A percentile compares a stretch with the other conserved stretches of the same genome.
Conservation (phyloP, 2,888 invertebrate species). For the Cerastis leucographa region DNA sequence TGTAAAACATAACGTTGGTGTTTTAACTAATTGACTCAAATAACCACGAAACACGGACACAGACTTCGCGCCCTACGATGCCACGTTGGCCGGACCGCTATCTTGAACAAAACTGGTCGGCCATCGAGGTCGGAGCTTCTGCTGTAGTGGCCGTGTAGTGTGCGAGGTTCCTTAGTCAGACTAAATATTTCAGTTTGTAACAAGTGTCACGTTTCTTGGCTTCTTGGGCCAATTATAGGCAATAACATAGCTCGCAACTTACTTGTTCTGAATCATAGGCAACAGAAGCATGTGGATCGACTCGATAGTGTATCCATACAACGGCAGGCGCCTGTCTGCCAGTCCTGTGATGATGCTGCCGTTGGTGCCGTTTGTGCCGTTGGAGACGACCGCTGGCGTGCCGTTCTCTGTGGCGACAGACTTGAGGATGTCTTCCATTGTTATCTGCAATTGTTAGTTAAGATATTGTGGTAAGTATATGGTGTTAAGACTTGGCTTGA, state of each 20-base stretch:
- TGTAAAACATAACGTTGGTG: too few species aligned
- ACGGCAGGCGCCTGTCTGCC: conserved; percentile 95
- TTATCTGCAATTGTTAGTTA: conserved; percentile 91
- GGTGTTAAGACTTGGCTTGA: background rate
- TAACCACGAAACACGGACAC: too few species aligned
- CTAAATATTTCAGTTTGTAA: too few species aligned
- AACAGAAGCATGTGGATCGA: conserved; percentile 97
- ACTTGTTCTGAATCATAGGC: conserved; percentile 99
- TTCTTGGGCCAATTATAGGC: too few species aligned
- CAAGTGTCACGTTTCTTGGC: too few species aligned
- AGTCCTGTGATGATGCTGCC: conserved; percentile 89
- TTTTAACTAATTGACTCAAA: too few species aligned
- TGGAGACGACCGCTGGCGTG: conserved; percentile 64
- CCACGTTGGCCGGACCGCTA: too few species aligned
- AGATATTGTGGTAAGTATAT: background rate
- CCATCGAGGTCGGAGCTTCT: too few species aligned
- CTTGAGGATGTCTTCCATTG: conserved; percentile 94
- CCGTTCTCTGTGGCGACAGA: conserved; percentile 80
- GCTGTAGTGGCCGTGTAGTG: too few species aligned
- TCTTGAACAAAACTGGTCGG: too few species aligned
- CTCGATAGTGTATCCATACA: conserved; percentile 98
- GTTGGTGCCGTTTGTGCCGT: conserved; percentile 73
- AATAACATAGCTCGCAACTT: conserved; percentile 72
- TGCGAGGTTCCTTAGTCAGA: too few species aligned
- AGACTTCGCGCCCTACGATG: too few species aligned